phyloP scores from a whole-genome alignment of 2,888 invertebrate genomes.

The Hypomecis atomaria region DNA sequence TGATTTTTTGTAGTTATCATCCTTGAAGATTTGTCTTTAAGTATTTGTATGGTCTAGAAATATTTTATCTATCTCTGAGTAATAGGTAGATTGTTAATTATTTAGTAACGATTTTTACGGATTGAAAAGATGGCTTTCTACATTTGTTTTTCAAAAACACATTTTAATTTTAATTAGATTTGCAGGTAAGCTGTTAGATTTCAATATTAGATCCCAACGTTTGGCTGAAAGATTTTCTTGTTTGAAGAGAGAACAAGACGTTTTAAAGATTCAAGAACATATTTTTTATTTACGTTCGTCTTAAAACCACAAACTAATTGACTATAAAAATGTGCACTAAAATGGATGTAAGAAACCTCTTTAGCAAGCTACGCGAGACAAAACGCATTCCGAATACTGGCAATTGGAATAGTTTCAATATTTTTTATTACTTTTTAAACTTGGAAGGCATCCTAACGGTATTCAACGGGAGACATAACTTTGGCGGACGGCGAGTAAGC shows the following conservation, averaged over 20 bases:
- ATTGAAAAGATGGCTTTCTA: background rate
- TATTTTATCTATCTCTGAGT: background rate
- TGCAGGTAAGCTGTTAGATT: too few species aligned
- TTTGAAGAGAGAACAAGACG: too few species aligned
- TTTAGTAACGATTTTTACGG: background rate
- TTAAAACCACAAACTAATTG: too few species aligned
- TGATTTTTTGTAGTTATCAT: constrained; percentile 1
- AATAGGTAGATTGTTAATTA: background rate
- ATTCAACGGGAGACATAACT: constrained; percentile 78
- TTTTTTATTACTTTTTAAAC: constrained; percentile 68
- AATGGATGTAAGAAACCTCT: constrained; percentile 17
- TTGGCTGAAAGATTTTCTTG: too few species aligned
- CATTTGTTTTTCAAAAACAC: too few species aligned
- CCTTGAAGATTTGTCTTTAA: background rate
- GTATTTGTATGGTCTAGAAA: background rate
- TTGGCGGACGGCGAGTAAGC: constrained; percentile 68
- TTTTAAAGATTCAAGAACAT: too few species aligned
- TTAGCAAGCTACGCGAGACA: constrained; percentile 71
- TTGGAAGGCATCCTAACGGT: constrained; percentile 81
- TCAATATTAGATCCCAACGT: too few species aligned
- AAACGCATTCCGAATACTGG: constrained; percentile 82
- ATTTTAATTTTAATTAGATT: too few species aligned
- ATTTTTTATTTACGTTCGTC: too few species aligned
- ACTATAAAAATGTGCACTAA: too few species aligned
- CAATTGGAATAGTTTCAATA: constrained; percentile 83